Conservation (phyloP, 1,140 invertebrate genomes). For the Drosophila prosaltans region DNA sequence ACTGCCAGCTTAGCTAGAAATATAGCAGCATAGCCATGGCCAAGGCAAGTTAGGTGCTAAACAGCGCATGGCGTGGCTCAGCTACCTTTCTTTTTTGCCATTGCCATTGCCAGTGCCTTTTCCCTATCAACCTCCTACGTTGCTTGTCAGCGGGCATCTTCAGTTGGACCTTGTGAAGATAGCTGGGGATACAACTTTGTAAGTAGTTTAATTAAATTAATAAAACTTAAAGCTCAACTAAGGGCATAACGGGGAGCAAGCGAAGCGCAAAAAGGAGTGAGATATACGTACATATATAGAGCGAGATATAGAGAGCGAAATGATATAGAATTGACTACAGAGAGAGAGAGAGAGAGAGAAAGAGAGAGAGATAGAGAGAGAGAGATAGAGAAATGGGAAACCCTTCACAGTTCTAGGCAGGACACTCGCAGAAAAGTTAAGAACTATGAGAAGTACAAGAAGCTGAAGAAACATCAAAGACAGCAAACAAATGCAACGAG, state of each 20-base stretch:
- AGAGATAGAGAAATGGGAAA: constrained; percentile 36
- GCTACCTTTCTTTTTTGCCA: constrained; percentile 14
- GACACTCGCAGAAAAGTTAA: constrained; percentile 66
- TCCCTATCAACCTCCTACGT: constrained; percentile 13
- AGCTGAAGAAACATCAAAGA: constrained; percentile 57
- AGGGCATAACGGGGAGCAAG: constrained; percentile 30
- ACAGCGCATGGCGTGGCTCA: constrained; percentile 69
- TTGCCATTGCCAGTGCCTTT: constrained; percentile 23
- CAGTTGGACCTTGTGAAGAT: constrained; percentile 61
- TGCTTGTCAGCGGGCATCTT: constrained; percentile 40
- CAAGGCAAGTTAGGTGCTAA: constrained; percentile 77
- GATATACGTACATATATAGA: constrained; percentile 19
- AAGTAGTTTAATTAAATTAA: constrained; percentile 82
- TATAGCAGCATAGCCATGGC: constrained; percentile 48
- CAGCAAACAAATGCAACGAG: constrained; percentile 79
- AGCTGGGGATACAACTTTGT: constrained; percentile 73
- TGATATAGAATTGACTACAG: background rate
- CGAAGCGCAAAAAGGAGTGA: constrained; percentile 27
- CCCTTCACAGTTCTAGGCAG: constrained; percentile 63
- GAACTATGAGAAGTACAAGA: background rate
- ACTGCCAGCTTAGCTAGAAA: constrained; percentile 30
- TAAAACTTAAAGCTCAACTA: constrained; percentile 74
- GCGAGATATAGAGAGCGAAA: background rate
- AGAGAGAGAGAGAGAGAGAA: background rate
- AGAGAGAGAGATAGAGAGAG: constrained; percentile 9